Percentiles rank a stretch among this genome's conserved stretches.
These are phyloP conservation scores for Lepisosteus oculatus DNA, from an alignment of 2,113 vertebrate species.

Conservation along the genomic window DNA sequence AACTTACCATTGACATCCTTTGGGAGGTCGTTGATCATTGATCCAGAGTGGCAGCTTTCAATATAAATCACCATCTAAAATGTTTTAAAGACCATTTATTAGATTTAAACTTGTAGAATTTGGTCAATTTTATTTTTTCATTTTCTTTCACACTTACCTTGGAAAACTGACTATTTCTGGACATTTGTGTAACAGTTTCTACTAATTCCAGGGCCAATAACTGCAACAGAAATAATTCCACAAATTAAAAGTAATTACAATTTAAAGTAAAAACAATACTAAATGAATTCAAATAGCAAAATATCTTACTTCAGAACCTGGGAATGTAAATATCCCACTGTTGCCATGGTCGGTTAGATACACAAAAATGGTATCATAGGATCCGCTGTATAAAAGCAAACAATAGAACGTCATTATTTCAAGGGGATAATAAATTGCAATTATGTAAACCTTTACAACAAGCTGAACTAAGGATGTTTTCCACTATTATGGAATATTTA, in stretches of 20 bases:
- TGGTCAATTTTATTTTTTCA: not conserved
- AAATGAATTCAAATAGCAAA: not conserved
- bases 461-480: no score
- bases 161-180: conserved; percentile 1
- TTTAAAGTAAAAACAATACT: not conserved
- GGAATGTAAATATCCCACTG: conserved; percentile 25
- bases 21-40: conserved; percentile 19
- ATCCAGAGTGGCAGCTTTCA: conserved; percentile 23
- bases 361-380: conserved; percentile 22
- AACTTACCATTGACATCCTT: not conserved
- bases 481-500: no score
- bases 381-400: not conserved
- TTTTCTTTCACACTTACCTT: conserved; percentile 9
- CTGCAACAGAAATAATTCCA: conserved; percentile 12
- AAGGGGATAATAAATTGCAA: no score
- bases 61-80: conserved; percentile 28
- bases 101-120: not conserved
- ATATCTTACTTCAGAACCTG: conserved; percentile 14
- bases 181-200: conserved; percentile 10
- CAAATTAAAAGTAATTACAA: not conserved
- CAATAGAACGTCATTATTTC: no score
- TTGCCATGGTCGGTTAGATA: conserved; percentile 27
- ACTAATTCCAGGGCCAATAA: conserved; percentile 25
- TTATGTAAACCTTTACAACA: no score
- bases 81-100: not conserved